Evolutionary conservation across 1,140 invertebrate species (phyloP).

Genomic region (Zaprionus ghesquierei): DNA sequence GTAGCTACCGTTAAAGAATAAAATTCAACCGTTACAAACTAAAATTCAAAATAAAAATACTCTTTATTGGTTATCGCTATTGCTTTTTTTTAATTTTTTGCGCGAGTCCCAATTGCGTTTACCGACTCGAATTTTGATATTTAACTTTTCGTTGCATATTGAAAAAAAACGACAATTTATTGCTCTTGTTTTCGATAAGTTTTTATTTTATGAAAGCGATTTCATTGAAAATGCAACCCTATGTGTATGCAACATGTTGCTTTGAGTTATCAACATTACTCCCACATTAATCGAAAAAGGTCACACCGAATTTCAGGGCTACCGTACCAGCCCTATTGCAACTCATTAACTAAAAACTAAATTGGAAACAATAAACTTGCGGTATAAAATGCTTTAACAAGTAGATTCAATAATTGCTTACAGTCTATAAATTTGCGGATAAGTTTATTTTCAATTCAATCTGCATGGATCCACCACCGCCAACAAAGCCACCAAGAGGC

Average conservation of each 20-base stretch:
- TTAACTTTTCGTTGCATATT: not conserved
- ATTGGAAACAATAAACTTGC: conserved; percentile 18
- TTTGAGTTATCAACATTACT: not conserved
- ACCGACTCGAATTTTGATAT: not conserved
- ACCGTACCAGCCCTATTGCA: conserved; percentile 2
- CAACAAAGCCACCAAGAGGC: conserved; percentile 90
- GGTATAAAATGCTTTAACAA: conserved; percentile 35
- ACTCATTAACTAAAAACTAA: conserved; percentile 29
- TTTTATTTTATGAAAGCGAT: not conserved
- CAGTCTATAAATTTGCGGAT: conserved; percentile 13
- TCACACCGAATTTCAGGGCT: conserved; percentile 13
- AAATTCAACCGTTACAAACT: conserved; percentile 36
- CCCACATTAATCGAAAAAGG: not conserved
- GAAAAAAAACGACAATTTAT: not conserved
- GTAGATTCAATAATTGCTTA: conserved; percentile 3
- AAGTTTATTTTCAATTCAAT: conserved; percentile 36
- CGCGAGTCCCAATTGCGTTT: too few species aligned
- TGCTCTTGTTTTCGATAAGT: not conserved
- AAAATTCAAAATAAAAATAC: conserved; percentile 13
- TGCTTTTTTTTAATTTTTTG: too few species aligned
- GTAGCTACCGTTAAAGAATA: conserved; percentile 67
- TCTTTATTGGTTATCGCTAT: not conserved
- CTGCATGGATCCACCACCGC: conserved; percentile 83
- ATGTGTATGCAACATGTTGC: not conserved
- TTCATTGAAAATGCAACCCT: not conserved